Percentiles rank a stretch among this genome's conserved stretches.
These are phyloP conservation scores for Paramacrobiotus metropolitanus DNA, from an alignment of 1,140 invertebrate genomes.

Conservation along the genomic window DNA sequence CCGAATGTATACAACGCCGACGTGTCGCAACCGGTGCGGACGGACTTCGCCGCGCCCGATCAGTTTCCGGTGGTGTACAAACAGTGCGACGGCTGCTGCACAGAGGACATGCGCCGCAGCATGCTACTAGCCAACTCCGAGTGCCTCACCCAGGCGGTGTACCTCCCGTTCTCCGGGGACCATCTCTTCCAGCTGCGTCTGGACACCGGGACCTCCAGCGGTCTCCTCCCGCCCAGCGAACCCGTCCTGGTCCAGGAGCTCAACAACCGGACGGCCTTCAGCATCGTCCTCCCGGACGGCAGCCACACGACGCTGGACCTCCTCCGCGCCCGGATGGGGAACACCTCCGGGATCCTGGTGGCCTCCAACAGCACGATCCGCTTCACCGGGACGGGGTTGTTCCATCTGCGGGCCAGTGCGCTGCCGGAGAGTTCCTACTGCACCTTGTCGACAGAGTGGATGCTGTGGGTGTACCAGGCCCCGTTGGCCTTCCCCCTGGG, in stretches of 20 bases:
- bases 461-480: not conserved
- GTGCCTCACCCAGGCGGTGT: not conserved
- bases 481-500: not conserved
- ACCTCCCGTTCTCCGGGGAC: not conserved
- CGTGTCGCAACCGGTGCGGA: not conserved
- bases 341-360: not conserved
- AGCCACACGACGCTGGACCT: not conserved
- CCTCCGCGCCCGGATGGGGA: not conserved
- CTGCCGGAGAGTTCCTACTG: not conserved
- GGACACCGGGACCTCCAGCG: not conserved
- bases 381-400: not conserved
- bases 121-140: not conserved
- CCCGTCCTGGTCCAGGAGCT: not conserved
- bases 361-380: not conserved
- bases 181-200: not conserved
- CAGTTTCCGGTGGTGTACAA: no score
- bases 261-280: not conserved
- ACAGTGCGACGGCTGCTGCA: not conserved
- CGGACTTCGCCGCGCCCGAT: not conserved
- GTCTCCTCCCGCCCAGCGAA: not conserved
- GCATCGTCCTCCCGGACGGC: not conserved
- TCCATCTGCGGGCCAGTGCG: not conserved
- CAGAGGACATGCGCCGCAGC: not conserved
- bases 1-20: not conserved
- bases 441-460: not conserved